phyloP scores from a whole-genome alignment of 2,888 invertebrate species.

The Cheilosia urbana region DNA sequence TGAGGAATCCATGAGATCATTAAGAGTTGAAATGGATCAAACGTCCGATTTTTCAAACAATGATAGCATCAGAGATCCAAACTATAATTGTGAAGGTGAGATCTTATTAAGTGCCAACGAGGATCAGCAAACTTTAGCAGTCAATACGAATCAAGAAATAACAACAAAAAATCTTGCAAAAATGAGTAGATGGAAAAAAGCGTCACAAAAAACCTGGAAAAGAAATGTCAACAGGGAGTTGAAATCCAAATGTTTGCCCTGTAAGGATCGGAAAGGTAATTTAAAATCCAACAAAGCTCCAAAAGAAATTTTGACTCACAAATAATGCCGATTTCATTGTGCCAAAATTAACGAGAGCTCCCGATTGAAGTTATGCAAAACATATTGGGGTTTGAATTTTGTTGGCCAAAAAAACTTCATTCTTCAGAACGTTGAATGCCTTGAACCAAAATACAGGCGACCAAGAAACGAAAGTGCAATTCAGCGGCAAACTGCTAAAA shows the following conservation, averaged over 20 bases:
- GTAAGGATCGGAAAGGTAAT: constrained; percentile 6
- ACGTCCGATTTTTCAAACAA: neutral
- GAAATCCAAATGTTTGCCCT: constrained; percentile 7
- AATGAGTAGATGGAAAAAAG: constrained; percentile 16
- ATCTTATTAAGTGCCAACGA: too few species aligned
- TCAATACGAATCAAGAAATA: too few species aligned
- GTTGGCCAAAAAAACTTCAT: constrained; percentile 10
- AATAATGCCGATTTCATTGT: constrained; percentile 32
- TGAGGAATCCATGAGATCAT: constrained; percentile 4
- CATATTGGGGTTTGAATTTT: constrained; percentile 5
- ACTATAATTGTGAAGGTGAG: too few species aligned
- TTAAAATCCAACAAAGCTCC: neutral
- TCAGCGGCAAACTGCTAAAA: neutral
- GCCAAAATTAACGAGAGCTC: constrained; percentile 2
- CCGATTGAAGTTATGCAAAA: constrained; percentile 4
- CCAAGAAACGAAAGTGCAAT: constrained; percentile 4
- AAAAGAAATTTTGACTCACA: constrained; percentile 2
- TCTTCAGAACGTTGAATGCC: constrained; percentile 3
- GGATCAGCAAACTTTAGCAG: too few species aligned
- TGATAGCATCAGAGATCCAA: too few species aligned
- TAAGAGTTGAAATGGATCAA: constrained; percentile 1
- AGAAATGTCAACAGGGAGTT: constrained; percentile 3
- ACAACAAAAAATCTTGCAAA: neutral
- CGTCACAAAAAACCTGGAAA: constrained; percentile 7
- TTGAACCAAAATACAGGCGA: constrained; percentile 17